A percentile compares a stretch with the other conserved stretches of the same genome.
Conservation (phyloP, 1,140 invertebrate species). For the Bilobella aurantiaca region DNA sequence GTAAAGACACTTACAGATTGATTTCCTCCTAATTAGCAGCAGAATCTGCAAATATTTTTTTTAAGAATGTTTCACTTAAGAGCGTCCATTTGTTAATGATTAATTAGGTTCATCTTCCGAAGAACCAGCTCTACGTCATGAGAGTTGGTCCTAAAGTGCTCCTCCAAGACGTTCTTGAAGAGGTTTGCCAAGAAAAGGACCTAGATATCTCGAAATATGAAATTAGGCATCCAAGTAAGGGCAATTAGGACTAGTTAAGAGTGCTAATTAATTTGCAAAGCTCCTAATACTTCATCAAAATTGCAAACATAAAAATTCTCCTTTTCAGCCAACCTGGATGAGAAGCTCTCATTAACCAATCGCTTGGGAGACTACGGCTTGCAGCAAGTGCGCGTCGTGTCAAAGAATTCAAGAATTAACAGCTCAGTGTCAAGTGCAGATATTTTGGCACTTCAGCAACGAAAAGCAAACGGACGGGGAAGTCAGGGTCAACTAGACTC, state of each 20-base stretch:
- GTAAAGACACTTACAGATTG: constrained; percentile 38
- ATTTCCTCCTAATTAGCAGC: too few relatives aligned
- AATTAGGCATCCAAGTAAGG: constrained; percentile 62
- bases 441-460: constrained; percentile 52
- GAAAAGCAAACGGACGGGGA: constrained; percentile 45
- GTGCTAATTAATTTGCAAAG: too few relatives aligned
- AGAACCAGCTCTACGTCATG: constrained; percentile 67
- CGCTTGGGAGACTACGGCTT: constrained; percentile 55
- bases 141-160: constrained; percentile 56
- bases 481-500: constrained; percentile 45
- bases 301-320: background rate
- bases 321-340: constrained; percentile 50
- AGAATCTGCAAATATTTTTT: too few relatives aligned
- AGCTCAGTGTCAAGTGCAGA: constrained; percentile 51
- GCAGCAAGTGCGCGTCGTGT: constrained; percentile 53
- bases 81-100: too few relatives aligned
- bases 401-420: constrained; percentile 45
- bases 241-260: too few relatives aligned
- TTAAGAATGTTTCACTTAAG: too few relatives aligned
- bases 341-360: constrained; percentile 48
- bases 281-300: too few relatives aligned
- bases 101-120: constrained; percentile 68
- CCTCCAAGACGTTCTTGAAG: constrained; percentile 54
- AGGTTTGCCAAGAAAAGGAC: constrained; percentile 70
- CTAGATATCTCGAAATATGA: constrained; percentile 63